phyloP scores from a whole-genome alignment of 2,797 vertebrate genomes.

The Danio jaintianensis region DNA sequence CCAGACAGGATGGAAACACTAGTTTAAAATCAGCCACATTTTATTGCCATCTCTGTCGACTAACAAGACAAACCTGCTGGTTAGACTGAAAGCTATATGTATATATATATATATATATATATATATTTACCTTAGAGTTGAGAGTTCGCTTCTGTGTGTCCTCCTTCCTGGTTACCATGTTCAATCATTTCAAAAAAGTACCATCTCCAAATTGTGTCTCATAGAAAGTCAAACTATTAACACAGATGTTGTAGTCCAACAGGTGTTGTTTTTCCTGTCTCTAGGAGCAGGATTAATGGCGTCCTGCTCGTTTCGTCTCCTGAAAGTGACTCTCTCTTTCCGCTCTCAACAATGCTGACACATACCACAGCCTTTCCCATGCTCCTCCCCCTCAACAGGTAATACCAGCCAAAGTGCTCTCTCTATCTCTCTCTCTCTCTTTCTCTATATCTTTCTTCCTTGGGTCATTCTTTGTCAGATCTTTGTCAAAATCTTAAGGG shows the following conservation, averaged over 20 bases:
- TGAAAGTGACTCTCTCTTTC: constrained; percentile 45
- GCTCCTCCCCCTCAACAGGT: constrained; percentile 62
- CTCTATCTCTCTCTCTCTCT: constrained; percentile 5
- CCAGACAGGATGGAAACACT: constrained; percentile 47
- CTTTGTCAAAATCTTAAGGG: not conserved
- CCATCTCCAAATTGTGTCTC: not conserved
- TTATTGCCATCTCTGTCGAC: constrained; percentile 32
- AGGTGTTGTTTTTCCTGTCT: constrained; percentile 40
- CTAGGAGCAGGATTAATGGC: constrained; percentile 42
- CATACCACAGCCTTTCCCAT: constrained; percentile 48
- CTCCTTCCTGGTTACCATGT: constrained; percentile 46
- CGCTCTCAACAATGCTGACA: constrained; percentile 52
- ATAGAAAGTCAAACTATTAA: not conserved
- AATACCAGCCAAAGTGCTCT: constrained; percentile 29
- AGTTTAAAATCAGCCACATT: constrained; percentile 35
- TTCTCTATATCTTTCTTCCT: constrained; percentile 22
- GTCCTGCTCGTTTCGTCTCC: constrained; percentile 16
- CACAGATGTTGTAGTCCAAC: constrained; percentile 22
- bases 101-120: constrained; percentile 52
- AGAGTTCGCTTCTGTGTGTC: constrained; percentile 35
- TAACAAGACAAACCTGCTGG: constrained; percentile 59
- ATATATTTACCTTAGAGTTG: constrained; percentile 54
- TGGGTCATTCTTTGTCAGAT: not conserved
- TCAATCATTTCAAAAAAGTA: constrained; percentile 28
- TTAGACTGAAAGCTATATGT: constrained; percentile 49